phyloP scores from a whole-genome alignment of 2,797 vertebrate species.

The Acestrorhynchus altus region DNA sequence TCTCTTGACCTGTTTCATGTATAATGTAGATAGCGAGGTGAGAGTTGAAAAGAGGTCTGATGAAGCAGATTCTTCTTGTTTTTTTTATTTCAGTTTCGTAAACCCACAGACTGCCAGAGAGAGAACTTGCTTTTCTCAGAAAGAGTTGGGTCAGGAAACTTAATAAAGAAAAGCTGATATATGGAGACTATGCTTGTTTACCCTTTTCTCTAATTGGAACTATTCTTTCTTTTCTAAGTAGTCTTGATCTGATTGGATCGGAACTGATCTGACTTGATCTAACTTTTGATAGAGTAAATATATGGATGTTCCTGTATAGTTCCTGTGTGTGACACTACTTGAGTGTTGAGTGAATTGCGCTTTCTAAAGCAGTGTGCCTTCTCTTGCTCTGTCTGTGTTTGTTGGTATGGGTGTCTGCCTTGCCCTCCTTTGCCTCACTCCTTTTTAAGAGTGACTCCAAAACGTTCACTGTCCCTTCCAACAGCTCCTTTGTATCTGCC shows the following conservation, averaged over 20 bases:
- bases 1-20: background rate
- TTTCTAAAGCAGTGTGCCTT: slow-evolving; percentile 82
- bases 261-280: slow-evolving; percentile 28
- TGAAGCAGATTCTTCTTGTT: background rate
- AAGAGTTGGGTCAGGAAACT: slow-evolving; percentile 11
- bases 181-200: slow-evolving; percentile 23
- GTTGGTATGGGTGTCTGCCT: slow-evolving; percentile 62
- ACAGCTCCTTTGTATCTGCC: slow-evolving; percentile 30
- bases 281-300: slow-evolving; percentile 46
- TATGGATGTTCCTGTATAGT: slow-evolving; percentile 36
- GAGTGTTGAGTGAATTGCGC: slow-evolving; percentile 64
- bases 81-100: background rate
- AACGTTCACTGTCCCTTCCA: slow-evolving; percentile 39
- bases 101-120: slow-evolving; percentile 32
- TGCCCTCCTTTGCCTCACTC: slow-evolving; percentile 33
- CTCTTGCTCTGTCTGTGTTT: slow-evolving; percentile 71
- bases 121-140: slow-evolving; percentile 24
- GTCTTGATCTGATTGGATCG: slow-evolving; percentile 59
- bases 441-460: slow-evolving; percentile 37
- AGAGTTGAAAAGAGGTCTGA: background rate
- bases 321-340: slow-evolving; percentile 64
- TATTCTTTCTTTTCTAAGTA: slow-evolving; percentile 25
- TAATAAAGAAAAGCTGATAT: slow-evolving; percentile 13
- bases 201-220: background rate
- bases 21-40: slow-evolving; percentile 9